Evolutionary conservation across 2,797 vertebrate genomes (phyloP).

Genomic region (Coendou prehensilis): DNA sequence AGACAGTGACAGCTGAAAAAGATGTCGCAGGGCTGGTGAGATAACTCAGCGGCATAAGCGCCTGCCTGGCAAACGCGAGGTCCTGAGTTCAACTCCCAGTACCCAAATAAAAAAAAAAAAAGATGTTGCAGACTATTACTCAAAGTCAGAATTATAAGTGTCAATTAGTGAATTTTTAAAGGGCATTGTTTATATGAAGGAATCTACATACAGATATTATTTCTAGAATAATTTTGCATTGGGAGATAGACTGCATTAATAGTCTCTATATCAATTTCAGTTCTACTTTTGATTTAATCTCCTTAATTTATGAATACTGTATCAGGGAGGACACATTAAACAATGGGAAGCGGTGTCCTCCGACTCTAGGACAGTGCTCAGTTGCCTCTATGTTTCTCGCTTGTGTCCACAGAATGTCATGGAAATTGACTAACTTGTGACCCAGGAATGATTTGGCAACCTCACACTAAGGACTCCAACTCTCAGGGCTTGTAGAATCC

Average conservation of each 20-base stretch:
- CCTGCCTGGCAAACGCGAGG: too few species aligned
- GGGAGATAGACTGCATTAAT: neutral
- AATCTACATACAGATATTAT: neutral
- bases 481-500: neutral
- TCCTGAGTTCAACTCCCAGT: too few species aligned
- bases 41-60: too few species aligned
- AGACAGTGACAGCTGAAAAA: neutral
- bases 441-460: neutral
- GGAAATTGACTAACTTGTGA: neutral
- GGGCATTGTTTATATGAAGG: neutral
- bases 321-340: neutral
- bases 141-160: neutral
- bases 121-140: neutral
- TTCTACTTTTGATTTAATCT: neutral
- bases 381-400: neutral
- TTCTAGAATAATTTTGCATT: conserved; percentile 50
- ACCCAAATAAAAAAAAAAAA: neutral
- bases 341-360: neutral
- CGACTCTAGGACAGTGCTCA: neutral
- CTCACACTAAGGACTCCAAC: neutral
- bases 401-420: neutral
- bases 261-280: neutral
- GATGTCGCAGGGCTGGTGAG: neutral
- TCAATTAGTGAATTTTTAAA: conserved; percentile 46
- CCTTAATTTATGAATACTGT: neutral